Evolutionary conservation across 2,797 vertebrate genomes (phyloP).

Genomic region (Pseudochaenichthys georgianus): DNA sequence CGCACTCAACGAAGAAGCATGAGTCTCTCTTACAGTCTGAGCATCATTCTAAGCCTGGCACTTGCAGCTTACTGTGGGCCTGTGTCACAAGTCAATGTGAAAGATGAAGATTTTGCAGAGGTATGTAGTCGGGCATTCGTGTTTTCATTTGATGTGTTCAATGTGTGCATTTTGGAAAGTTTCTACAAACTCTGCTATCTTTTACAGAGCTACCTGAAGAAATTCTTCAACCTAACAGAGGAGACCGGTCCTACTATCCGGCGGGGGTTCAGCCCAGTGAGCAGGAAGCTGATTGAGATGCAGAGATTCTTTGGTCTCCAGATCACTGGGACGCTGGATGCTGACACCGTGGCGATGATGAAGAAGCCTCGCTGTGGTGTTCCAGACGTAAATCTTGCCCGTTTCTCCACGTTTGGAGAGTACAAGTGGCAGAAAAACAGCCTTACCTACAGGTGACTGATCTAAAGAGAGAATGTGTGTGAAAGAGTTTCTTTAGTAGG

Average conservation of each 20-base stretch:
- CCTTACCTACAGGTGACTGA: conserved; percentile 92
- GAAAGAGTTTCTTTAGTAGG: rapidly evolving
- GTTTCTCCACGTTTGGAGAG: conserved; percentile 79
- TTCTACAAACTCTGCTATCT: neutral
- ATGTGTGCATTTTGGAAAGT: neutral
- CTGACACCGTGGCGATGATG: conserved; percentile 88
- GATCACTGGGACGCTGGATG: conserved; percentile 87
- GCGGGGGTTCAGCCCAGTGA: conserved; percentile 25
- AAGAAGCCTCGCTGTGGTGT: conserved; percentile 92
- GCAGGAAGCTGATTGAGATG: conserved; percentile 89
- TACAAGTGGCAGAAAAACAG: conserved; percentile 85
- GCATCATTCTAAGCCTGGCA: conserved; percentile 61
- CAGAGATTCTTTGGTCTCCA: conserved; percentile 84
- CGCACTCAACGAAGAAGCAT: conserved; percentile 51
- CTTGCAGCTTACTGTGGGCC: conserved; percentile 52
- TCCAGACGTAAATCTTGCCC: conserved; percentile 79
- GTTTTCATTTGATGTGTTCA: neutral
- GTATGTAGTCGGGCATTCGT: conserved; percentile 42
- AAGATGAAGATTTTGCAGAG: conserved; percentile 68
- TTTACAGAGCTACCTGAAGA: conserved; percentile 88
- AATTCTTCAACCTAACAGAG: conserved; percentile 85
- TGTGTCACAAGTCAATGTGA: conserved; percentile 16
- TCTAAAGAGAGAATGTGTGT: neutral
- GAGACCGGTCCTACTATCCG: conserved; percentile 4
- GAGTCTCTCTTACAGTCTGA: conserved; percentile 58